Percentiles rank a stretch among this genome's conserved stretches.
phyloP scores from a whole-genome alignment of 2,888 invertebrate genomes.

The Apantesis nais region DNA sequence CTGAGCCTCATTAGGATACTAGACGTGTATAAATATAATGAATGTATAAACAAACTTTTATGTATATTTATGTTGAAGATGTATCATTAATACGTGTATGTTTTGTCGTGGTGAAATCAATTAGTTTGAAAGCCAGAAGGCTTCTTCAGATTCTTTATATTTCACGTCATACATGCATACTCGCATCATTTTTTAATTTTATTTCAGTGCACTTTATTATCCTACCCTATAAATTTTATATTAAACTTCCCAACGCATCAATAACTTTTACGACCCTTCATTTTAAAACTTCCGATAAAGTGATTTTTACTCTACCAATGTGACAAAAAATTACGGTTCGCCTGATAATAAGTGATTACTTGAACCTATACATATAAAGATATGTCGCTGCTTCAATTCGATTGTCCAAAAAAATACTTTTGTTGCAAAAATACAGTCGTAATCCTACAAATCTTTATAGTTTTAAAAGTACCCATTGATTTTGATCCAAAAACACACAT shows the following conservation, averaged over 20 bases:
- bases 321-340: neutral
- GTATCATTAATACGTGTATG: too few relatives aligned
- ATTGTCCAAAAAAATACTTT: too few relatives aligned
- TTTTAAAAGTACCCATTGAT: too few relatives aligned
- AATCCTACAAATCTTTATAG: too few relatives aligned
- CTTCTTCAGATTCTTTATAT: neutral
- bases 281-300: neutral
- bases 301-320: neutral
- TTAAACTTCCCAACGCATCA: neutral
- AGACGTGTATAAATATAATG: too few relatives aligned
- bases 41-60: too few relatives aligned
- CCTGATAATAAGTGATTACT: neutral
- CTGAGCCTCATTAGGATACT: too few relatives aligned
- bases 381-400: too few relatives aligned
- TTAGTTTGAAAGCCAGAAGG: neutral
- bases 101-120: neutral
- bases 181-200: neutral
- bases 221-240: neutral
- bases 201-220: neutral
- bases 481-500: too few relatives aligned
- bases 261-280: neutral
- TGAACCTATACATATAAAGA: too few relatives aligned
- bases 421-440: too few relatives aligned
- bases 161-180: neutral
- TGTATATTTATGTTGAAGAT: too few relatives aligned